Conservation (phyloP, 2,888 invertebrate genomes). For the Cancer borealis region DNA sequence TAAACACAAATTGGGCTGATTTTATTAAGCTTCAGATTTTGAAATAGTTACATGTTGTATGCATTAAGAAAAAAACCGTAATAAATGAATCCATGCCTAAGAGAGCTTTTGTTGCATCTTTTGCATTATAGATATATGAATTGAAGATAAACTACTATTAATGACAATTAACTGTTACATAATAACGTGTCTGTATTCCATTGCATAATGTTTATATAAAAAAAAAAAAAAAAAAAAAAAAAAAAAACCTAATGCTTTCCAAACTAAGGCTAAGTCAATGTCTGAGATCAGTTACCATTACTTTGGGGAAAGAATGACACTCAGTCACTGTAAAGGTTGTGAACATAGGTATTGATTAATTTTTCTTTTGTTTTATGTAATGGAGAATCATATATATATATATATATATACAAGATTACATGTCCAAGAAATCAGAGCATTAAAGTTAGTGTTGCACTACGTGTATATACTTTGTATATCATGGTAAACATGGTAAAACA, state of each 20-base stretch:
- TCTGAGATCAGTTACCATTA: constrained; percentile 52
- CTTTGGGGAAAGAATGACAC: background rate
- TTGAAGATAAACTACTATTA: background rate
- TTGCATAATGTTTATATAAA: background rate
- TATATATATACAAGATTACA: too few relatives aligned
- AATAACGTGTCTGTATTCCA: background rate
- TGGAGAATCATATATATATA: background rate
- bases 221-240: background rate
- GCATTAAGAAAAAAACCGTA: background rate
- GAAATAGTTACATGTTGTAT: background rate
- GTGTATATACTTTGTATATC: background rate
- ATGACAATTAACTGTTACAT: background rate
- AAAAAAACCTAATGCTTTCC: background rate
- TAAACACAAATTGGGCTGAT: background rate
- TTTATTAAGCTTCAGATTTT: background rate
- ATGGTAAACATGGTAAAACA: background rate
- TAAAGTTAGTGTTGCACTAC: background rate
- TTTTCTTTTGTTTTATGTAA: background rate
- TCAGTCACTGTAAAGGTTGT: background rate
- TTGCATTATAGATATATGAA: constrained; percentile 1
- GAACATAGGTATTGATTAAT: background rate
- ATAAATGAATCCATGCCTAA: background rate
- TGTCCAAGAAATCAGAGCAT: background rate
- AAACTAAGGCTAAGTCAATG: background rate
- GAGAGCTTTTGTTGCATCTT: constrained; percentile 28